Percentiles rank a stretch among this genome's conserved stretches.
phyloP scores from a whole-genome alignment of 2,888 invertebrate species.

The Meandrusa payeni region DNA sequence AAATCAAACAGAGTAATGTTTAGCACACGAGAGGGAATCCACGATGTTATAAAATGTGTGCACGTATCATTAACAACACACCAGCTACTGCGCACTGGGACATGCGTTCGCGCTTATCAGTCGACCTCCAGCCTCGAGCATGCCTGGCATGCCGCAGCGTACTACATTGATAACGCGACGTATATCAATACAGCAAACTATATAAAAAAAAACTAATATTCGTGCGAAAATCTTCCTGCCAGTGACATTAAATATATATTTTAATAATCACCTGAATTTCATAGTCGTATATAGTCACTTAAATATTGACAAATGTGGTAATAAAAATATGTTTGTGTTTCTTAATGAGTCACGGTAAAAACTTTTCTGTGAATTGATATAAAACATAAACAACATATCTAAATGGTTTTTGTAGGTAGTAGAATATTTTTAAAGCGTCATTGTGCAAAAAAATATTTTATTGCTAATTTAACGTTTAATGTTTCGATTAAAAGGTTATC shows the following conservation, averaged over 20 bases:
- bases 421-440: too few relatives aligned
- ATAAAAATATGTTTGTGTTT: too few relatives aligned
- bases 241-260: too few relatives aligned
- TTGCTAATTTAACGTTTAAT: background rate
- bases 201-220: constrained; percentile 5
- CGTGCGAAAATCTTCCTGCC: background rate
- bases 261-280: too few relatives aligned
- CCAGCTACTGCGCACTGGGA: constrained; percentile 41
- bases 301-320: too few relatives aligned
- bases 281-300: too few relatives aligned
- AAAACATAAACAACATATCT: too few relatives aligned
- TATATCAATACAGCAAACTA: constrained; percentile 18
- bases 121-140: constrained; percentile 50
- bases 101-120: constrained; percentile 60
- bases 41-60: constrained; percentile 16
- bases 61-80: constrained; percentile 34
- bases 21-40: constrained; percentile 5
- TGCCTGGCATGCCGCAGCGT: constrained; percentile 25
- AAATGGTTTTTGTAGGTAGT: too few relatives aligned
- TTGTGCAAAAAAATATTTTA: too few relatives aligned
- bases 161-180: constrained; percentile 24
- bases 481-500: background rate
- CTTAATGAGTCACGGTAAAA: too few relatives aligned
- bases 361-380: too few relatives aligned
- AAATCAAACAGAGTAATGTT: constrained; percentile 10